A percentile compares a stretch with the other conserved stretches of the same genome.
phyloP scores from a whole-genome alignment of 2,113 vertebrate genomes.

The Phyllopteryx taeniolatus region DNA sequence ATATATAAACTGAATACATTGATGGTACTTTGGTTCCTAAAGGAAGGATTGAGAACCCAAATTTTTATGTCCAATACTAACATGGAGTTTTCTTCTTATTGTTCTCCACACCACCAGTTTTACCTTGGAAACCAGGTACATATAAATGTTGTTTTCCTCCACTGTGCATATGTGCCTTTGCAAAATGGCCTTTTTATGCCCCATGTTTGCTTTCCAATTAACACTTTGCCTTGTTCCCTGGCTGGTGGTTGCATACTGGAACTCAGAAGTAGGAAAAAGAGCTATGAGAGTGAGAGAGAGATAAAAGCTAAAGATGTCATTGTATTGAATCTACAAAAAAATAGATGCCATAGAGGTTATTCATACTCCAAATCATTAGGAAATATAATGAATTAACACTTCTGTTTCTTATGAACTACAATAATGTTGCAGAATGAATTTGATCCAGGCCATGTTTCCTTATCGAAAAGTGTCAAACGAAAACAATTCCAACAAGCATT shows the following conservation, averaged over 20 bases:
- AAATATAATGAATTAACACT: neutral
- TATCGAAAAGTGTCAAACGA: neutral
- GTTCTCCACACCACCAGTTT: conserved; percentile 91
- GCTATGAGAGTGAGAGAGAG: neutral
- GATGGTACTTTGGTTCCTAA: neutral
- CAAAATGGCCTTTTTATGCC: conserved; percentile 34
- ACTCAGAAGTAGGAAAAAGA: conserved; percentile 69
- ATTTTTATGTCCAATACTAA: neutral
- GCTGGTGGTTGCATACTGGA: conserved; percentile 54
- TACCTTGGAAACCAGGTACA: conserved; percentile 99
- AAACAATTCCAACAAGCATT: neutral
- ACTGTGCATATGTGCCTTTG: conserved; percentile 39
- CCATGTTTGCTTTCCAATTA: conserved; percentile 51
- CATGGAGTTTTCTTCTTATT: conserved; percentile 75
- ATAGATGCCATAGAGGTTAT: neutral
- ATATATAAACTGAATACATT: too few species aligned
- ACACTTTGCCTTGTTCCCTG: conserved; percentile 51
- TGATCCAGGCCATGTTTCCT: neutral
- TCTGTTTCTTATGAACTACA: neutral
- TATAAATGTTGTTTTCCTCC: conserved; percentile 45
- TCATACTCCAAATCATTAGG: neutral
- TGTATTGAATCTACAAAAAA: conserved; percentile 13
- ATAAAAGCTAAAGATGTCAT: neutral
- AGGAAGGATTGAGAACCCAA: conserved; percentile 19
- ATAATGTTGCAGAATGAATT: neutral